These are phyloP conservation scores for Callipepla squamata DNA, from an alignment of 2,113 vertebrate genomes.

Conservation along the genomic window DNA sequence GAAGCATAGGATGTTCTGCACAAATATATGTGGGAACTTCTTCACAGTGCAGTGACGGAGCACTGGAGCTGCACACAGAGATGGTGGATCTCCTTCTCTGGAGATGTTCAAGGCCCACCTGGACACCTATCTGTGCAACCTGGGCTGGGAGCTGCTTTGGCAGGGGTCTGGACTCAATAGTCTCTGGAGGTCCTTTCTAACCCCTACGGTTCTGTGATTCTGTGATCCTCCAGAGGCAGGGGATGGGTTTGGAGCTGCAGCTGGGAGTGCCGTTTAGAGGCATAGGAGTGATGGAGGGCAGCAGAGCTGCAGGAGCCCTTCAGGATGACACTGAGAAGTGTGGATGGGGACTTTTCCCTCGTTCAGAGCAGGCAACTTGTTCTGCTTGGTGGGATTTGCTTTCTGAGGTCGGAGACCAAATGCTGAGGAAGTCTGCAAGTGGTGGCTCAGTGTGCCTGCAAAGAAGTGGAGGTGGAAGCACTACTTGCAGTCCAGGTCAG, in stretches of 20 bases:
- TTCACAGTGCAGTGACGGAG: too few relatives aligned
- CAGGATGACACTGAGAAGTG: not conserved
- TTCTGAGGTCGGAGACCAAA: constrained; percentile 1
- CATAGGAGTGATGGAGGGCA: fast-evolving
- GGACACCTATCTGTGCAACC: too few relatives aligned
- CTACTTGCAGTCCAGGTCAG: not conserved
- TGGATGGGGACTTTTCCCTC: not conserved
- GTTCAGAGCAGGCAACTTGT: not conserved
- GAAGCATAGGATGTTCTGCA: too few relatives aligned
- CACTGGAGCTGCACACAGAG: too few relatives aligned
- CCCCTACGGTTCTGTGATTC: too few relatives aligned
- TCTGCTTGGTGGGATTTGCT: not conserved
- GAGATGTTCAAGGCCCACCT: too few relatives aligned
- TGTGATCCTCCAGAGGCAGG: not conserved
- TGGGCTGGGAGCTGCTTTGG: too few relatives aligned
- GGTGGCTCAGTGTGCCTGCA: not conserved
- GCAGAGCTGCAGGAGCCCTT: not conserved
- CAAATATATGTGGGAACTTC: too few relatives aligned
- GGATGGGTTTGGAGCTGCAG: not conserved
- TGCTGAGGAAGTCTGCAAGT: not conserved
- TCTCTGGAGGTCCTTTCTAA: too few relatives aligned
- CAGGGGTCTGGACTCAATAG: too few relatives aligned
- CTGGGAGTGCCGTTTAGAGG: constrained; percentile 15
- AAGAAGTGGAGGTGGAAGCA: not conserved
- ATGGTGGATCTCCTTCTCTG: too few relatives aligned